phyloP scores from a whole-genome alignment of 2,888 invertebrate genomes.

The Oxyscelio sp. region DNA sequence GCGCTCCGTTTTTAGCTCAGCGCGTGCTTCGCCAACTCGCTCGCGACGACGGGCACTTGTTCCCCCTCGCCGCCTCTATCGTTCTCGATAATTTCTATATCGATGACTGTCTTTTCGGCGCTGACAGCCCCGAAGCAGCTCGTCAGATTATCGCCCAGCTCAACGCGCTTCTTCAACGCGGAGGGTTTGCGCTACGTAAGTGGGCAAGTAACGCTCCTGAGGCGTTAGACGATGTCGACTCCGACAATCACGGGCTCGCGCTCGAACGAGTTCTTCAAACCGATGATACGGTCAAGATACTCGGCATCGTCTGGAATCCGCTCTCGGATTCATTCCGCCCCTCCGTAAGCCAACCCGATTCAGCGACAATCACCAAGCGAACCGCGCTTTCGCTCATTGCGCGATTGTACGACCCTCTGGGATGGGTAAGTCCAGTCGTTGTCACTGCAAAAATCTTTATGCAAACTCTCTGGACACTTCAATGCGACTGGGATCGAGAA shows the following conservation, averaged over 20 bases:
- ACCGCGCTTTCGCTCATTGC: constrained; percentile 41
- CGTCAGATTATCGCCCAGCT: not conserved
- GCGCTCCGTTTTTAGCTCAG: too few species aligned
- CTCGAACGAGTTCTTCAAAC: too few species aligned
- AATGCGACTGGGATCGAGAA: not conserved
- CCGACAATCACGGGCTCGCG: too few species aligned
- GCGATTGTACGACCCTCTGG: constrained; percentile 46
- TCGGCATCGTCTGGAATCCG: constrained; percentile 22
- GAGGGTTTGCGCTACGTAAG: too few species aligned
- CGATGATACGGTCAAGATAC: constrained; percentile 1
- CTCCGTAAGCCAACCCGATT: too few species aligned
- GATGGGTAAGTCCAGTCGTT: constrained; percentile 32
- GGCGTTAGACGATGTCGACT: not conserved
- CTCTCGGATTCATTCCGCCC: too few species aligned
- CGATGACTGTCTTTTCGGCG: constrained; percentile 22
- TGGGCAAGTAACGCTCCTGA: constrained; percentile 28
- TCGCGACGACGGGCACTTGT: too few species aligned
- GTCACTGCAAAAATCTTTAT: constrained; percentile 46
- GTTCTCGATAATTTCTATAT: too few species aligned
- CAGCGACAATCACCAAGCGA: constrained; percentile 42
- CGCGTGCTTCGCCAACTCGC: too few species aligned
- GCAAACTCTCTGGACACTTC: too few species aligned
- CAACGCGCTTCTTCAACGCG: not conserved
- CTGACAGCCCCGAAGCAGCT: not conserved
- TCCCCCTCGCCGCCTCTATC: too few species aligned